Conservation (phyloP, 2,797 vertebrate genomes). For the Lates japonicus region DNA sequence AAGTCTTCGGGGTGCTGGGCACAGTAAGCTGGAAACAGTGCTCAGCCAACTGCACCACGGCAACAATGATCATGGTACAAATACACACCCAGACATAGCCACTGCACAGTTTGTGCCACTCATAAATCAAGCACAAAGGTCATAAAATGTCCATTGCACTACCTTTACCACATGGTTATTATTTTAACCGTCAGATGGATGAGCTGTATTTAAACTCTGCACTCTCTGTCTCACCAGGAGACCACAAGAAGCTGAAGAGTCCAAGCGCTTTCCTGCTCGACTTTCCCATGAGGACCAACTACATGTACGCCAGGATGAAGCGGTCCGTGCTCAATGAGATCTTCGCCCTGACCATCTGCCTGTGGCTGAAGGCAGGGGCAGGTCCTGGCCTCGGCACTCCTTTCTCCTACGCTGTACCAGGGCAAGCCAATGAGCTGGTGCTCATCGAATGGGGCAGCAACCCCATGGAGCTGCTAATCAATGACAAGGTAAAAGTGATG, state of each 20-base stretch:
- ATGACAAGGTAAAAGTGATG: constrained; percentile 83
- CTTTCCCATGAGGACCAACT: constrained; percentile 91
- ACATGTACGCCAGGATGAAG: constrained; percentile 88
- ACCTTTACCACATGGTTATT: too few species aligned
- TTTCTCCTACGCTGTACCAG: constrained; percentile 89
- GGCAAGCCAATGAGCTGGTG: constrained; percentile 91
- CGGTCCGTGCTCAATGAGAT: constrained; percentile 86
- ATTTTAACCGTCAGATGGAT: background rate
- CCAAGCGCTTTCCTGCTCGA: constrained; percentile 87
- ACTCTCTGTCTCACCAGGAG: constrained; percentile 64
- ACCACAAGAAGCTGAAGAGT: constrained; percentile 81
- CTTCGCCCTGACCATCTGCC: constrained; percentile 89
- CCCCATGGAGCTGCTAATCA: constrained; percentile 90
- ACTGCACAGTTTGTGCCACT: too few species aligned
- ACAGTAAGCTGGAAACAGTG: constrained; percentile 82
- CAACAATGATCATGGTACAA: constrained; percentile 74
- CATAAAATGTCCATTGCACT: too few species aligned
- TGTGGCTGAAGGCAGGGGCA: constrained; percentile 87
- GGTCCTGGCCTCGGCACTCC: constrained; percentile 89
- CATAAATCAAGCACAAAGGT: too few species aligned
- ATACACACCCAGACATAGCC: background rate
- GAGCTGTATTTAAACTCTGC: background rate
- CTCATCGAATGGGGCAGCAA: constrained; percentile 91
- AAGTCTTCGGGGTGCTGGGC: constrained; percentile 38
- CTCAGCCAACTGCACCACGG: constrained; percentile 79